Evolutionary conservation across 2,888 invertebrate genomes (phyloP), one percentile per base, ranked within the genome.

Genomic region (Aproaerema taeniolella): DNA sequence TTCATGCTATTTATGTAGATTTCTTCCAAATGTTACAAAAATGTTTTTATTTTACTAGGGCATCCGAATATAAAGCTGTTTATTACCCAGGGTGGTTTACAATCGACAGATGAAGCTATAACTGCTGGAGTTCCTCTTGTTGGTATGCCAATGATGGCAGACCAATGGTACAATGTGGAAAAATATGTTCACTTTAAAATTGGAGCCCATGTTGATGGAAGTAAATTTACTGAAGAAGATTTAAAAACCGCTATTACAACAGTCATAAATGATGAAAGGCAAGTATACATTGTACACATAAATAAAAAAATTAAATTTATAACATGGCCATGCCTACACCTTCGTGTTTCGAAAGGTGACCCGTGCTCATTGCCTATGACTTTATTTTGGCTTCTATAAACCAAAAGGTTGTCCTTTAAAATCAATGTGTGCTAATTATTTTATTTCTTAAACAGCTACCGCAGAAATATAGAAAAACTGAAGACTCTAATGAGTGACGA

Each of bases 1-100:
- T n/a, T n/a, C n/a, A n/a, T n/a, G n/a, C n/a, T n/a, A n/a, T n/a
- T n/a, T n/a, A n/a, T n/a, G n/a, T n/a, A n/a, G n/a, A n/a, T n/a
- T n/a, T n/a, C n/a, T n/a, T n/a, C n/a, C n/a, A n/a, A n/a, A n/a
- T n/a, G n/a, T n/a, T n/a, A n/a, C n/a, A 6, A 7, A 6, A 6
- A 20, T 4, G 20, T 7, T 20, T 20, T 20, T 20, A 4, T 20
- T 20, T 20, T 20, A 4, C 7, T 20, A 73, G 73, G 49, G 17
- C 86, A 87, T 57, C 72, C 76, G 7, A 88, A 88, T 36, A 44
- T 87, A 1, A 87, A 87, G 44, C 45, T 82, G 0, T 88, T 88
- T 31, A 67, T 88, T 26, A 83, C 79, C 0, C 87, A 87, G 70
- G 79, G 76, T 34, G 87, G 87, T 1, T 46, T 83, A 1, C 86